Evolutionary conservation across 2,888 invertebrate genomes (phyloP), one percentile per base, ranked within the genome.

Genomic region (Drosophila nr. medialis): DNA sequence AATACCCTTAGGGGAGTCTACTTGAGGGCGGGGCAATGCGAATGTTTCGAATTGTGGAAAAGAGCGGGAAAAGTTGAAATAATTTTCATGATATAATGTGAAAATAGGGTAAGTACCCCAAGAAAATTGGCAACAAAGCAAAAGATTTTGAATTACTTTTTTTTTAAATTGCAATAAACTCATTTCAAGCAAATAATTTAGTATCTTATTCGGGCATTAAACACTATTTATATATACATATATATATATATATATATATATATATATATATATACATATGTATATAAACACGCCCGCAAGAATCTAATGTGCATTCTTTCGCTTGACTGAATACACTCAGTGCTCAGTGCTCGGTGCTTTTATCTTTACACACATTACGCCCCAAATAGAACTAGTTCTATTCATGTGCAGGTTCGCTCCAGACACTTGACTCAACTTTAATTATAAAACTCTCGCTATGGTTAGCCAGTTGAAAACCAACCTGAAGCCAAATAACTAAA

Each of bases 401-500:
- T 70, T 45, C 38, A 30, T 30, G 30, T 45, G 40, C 45, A 34
- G 29, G 34, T 21, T 21, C 32, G 54, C 18, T 10, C 1, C 6
- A 10, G 45, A 2, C 32, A 64, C 30, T 64, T 59, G 2, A 51
- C 30, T 63, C 48, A 58, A 75, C 48, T 68, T 64, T 75, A 75
- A 80, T 77, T 68, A 80, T 51, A 69, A 75, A 76, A 64, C 61
- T 67, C 56, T 48, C 29, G 36, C n/a, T 27, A 10, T 45, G 11
- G 49, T 55, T 65, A 77, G 62, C 62, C 61, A 73, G 62, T 45
- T 55, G 38, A 13, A 59, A 72, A 61, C 60, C 53, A 42, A 60
- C 56, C 59, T 42, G 53, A 40, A 29, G 24, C 34, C 40, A 13
- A 27, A 29, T 13, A 50, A 79, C 49, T 48, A 27, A 56, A 49